phyloP scores from a whole-genome alignment of 2,113 vertebrate species.

The Dunckerocampus dactyliophorus region DNA sequence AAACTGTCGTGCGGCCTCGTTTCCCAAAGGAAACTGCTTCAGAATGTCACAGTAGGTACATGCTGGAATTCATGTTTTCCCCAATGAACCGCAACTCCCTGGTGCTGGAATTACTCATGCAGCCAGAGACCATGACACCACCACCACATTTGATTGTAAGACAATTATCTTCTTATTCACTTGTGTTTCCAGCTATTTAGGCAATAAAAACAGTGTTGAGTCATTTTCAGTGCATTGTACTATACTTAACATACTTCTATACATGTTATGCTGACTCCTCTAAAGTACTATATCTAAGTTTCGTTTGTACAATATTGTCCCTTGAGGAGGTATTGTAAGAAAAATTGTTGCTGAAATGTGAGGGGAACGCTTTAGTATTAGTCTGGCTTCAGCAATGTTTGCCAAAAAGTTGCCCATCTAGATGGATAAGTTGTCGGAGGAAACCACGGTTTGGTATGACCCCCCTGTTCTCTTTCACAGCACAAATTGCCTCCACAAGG shows the following conservation, averaged over 20 bases:
- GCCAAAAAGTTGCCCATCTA: constrained; percentile 64
- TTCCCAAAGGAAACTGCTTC: no score
- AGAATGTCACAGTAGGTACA: neutral
- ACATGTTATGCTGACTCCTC: neutral
- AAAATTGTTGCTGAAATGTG: no score
- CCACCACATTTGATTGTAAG: no score
- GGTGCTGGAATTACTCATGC: no score
- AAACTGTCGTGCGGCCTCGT: no score
- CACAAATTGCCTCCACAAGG: constrained; percentile 74
- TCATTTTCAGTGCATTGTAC: neutral
- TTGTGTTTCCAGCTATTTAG: no score
- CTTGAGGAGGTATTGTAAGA: neutral
- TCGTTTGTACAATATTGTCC: neutral
- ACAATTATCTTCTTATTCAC: no score
- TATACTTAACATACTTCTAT: neutral
- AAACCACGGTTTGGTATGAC: constrained; percentile 75
- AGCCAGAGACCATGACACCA: no score
- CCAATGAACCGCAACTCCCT: no score
- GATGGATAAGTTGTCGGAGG: constrained; percentile 71
- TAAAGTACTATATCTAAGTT: no score
- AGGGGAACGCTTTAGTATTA: no score
- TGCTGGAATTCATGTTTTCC: neutral
- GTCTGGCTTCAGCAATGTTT: constrained; percentile 27
- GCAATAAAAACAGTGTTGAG: no score
- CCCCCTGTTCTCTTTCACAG: constrained; percentile 70